These are phyloP conservation scores for Sclerurus mexicanus DNA, from an alignment of 2,113 vertebrate species.

Conservation along the genomic window DNA sequence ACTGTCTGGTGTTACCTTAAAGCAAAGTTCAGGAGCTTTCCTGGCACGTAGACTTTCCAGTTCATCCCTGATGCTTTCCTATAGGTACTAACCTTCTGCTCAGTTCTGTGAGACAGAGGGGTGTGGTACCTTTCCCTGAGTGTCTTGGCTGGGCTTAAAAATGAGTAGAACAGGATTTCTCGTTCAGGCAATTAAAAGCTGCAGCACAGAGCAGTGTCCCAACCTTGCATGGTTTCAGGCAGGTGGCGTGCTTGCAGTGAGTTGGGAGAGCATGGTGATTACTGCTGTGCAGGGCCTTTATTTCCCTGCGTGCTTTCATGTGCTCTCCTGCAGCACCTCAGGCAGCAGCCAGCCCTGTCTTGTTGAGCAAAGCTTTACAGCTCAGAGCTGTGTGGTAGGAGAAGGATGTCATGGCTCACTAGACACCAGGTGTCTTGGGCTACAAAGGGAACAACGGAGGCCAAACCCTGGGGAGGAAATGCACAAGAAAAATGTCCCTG, in stretches of 20 bases:
- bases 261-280: not conserved
- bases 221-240: not conserved
- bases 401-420: not conserved
- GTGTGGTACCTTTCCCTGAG: not conserved
- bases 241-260: conserved; percentile 26
- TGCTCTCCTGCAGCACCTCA: not conserved
- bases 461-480: not conserved
- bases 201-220: not conserved
- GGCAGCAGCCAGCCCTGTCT: not conserved
- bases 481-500: not conserved
- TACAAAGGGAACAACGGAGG: not conserved
- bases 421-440: not conserved
- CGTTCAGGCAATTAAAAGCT: not conserved
- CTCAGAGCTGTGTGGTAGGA: not conserved
- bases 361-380: not conserved
- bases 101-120: not conserved
- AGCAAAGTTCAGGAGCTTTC: not conserved
- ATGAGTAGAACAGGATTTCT: not conserved
- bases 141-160: not conserved
- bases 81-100: not conserved
- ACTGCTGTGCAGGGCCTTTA: not conserved
- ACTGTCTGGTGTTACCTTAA: not conserved
- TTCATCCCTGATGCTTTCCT: not conserved
- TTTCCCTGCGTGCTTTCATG: not conserved
- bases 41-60: not conserved